A percentile compares a stretch with the other conserved stretches of the same genome.
These are phyloP conservation scores for Zonitis immaculata DNA, from an alignment of 2,888 invertebrate genomes.

Conservation along the genomic window DNA sequence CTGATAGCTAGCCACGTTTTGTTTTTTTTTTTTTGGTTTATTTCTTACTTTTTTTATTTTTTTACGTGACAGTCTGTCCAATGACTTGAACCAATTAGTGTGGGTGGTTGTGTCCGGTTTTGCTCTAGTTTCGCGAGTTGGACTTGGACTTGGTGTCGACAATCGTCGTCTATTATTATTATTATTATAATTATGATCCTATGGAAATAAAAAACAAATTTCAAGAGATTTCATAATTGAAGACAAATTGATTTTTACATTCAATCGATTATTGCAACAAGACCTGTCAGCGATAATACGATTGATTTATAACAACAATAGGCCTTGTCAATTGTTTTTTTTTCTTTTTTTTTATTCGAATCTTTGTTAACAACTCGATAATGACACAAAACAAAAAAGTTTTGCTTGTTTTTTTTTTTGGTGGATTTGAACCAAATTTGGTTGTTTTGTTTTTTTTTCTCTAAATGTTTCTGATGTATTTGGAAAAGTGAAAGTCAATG, in stretches of 20 bases:
- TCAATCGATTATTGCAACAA: too few species aligned
- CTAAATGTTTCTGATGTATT: not conserved
- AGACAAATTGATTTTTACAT: not conserved
- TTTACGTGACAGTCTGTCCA: slow-evolving; percentile 68
- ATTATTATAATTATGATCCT: too few species aligned
- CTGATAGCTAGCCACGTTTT: too few species aligned
- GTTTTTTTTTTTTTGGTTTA: too few species aligned
- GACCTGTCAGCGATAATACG: not conserved
- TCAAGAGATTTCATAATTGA: too few species aligned
- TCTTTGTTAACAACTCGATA: not conserved
- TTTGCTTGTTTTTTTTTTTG: not conserved
- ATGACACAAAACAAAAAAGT: not conserved
- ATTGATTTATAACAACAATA: not conserved
- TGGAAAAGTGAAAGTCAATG: slow-evolving; percentile 11
- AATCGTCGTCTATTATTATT: slow-evolving; percentile 68
- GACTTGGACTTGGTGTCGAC: slow-evolving; percentile 67
- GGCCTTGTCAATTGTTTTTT: not conserved
- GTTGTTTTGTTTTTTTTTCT: too few species aligned
- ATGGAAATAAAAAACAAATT: slow-evolving; percentile 31
- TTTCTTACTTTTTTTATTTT: slow-evolving; percentile 53
- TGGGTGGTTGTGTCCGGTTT: slow-evolving; percentile 33
- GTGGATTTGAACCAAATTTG: not conserved
- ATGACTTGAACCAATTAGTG: slow-evolving; percentile 75
- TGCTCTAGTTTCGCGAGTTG: slow-evolving; percentile 50
- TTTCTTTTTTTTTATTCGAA: not conserved